Base-by-base conservation (phyloP, 2,888 invertebrate species). In the Hypercompe scribonia region DNA sequence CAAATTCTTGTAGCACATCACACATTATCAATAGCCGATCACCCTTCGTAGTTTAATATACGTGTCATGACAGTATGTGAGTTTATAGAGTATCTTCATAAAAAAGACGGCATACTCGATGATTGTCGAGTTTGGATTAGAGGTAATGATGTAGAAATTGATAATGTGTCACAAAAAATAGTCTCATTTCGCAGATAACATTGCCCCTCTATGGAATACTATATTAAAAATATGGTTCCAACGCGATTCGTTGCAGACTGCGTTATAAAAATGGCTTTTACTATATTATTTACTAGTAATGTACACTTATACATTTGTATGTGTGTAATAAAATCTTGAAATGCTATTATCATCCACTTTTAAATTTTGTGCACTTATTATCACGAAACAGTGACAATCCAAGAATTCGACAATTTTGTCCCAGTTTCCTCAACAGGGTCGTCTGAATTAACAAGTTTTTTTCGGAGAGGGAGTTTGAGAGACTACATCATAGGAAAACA, bases 111-210 rank as follows among this genome's bases (percentile, higher is more conserved):
- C 58, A 58, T 58, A 28, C n/a, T n/a, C 50, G 8, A 50, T 50
- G 24, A 21, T 50, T 50, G 50, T 24, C 50, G n/a, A 54, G 50
- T 54, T 54, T 54, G n/a, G 50, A 54, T 54, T 54, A 54, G 50
- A n/a, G 50, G 24, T 54, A 54, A 54, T 54, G 50, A 54, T 54
- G 50, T n/a, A 54, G 50, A 54, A 54, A 54, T n/a, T 54, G 50
- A 54, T 54, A 50, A 24, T 54, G 50, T n/a, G 24, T n/a, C 50
- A 54, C 50, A 50, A 50, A 54, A 54, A 54, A 11, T n/a, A 10
- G 50, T 54, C n/a, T 54, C 24, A 54, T 54, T 54, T 54, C n/a
- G n/a, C 50, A 54, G 50, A 54, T 54, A 54, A 54, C 50, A 54
- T 54, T 54, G 50, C 50, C 50, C 50, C 24, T 50, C 50, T 50